Conservation (phyloP, 2,888 invertebrate genomes). For the Branchinecta sandiegonensis region DNA sequence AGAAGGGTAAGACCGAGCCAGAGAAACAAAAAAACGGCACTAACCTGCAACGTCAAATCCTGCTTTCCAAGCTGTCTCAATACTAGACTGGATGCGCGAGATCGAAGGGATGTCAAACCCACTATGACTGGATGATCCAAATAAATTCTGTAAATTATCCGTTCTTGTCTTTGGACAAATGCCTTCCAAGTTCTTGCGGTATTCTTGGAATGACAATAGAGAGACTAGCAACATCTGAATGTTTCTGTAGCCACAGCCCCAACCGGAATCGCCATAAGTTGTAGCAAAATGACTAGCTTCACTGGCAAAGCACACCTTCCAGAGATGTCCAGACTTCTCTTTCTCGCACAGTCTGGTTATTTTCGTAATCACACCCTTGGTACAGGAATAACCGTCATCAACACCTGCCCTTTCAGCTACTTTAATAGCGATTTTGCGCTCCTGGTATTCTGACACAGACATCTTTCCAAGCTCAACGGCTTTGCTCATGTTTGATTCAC, state of each 20-base stretch:
- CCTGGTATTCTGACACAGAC: constrained; percentile 70
- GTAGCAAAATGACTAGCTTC: constrained; percentile 67
- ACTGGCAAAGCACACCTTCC: constrained; percentile 41
- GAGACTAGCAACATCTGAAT: constrained; percentile 83
- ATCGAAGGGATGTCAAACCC: constrained; percentile 65
- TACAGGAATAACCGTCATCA: constrained; percentile 66
- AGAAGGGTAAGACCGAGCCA: constrained; percentile 35
- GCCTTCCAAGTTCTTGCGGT: constrained; percentile 41
- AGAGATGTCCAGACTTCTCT: constrained; percentile 18
- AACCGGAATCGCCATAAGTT: constrained; percentile 74
- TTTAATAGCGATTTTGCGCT: constrained; percentile 57
- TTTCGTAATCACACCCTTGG: constrained; percentile 43
- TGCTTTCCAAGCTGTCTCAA: constrained; percentile 65
- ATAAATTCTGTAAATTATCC: constrained; percentile 8
- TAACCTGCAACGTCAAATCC: constrained; percentile 59
- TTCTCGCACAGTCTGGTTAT: background rate
- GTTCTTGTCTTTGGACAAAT: constrained; percentile 11
- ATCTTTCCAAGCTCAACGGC: constrained; percentile 74
- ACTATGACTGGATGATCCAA: constrained; percentile 20
- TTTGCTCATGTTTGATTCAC: constrained; percentile 57
- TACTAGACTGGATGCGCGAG: constrained; percentile 63
- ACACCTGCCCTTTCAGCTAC: constrained; percentile 60
- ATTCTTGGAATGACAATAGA: constrained; percentile 52
- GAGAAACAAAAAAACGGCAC: background rate
- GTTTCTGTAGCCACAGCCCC: constrained; percentile 85